Evolutionary conservation across 2,888 invertebrate species (phyloP).

Genomic region (Luperina nickerlii): DNA sequence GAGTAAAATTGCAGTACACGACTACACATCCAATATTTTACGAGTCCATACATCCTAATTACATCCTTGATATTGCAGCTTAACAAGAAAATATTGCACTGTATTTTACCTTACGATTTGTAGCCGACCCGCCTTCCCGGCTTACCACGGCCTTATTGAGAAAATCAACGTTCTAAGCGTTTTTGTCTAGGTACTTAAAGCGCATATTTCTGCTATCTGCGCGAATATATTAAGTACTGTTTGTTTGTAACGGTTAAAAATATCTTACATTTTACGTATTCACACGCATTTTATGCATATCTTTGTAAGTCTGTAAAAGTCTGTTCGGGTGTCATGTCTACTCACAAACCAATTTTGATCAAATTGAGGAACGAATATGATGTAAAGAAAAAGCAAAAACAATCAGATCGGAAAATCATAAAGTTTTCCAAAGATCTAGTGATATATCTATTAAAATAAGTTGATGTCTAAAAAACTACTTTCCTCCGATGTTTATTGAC

Average conservation of each 20-base stretch:
- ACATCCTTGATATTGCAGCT: constrained; percentile 40
- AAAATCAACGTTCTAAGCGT: constrained; percentile 53
- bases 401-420: not conserved
- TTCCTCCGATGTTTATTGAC: constrained; percentile 46
- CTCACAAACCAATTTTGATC: not conserved
- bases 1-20: constrained; percentile 28
- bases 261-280: constrained; percentile 12
- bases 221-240: constrained; percentile 48
- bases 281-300: constrained; percentile 19
- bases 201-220: constrained; percentile 40
- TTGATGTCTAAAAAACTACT: constrained; percentile 11
- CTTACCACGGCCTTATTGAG: constrained; percentile 50
- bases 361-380: not conserved
- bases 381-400: not conserved
- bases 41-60: constrained; percentile 45
- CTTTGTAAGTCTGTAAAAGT: not conserved
- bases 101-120: constrained; percentile 35
- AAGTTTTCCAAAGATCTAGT: not conserved
- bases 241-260: constrained; percentile 49
- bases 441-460: not conserved
- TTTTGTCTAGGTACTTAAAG: constrained; percentile 56
- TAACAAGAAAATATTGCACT: constrained; percentile 59
- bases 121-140: constrained; percentile 37
- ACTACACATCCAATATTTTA: constrained; percentile 31
- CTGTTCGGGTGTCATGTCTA: not conserved